phyloP scores from a whole-genome alignment of 2,888 invertebrate genomes.

The Mellilla xanthometata region DNA sequence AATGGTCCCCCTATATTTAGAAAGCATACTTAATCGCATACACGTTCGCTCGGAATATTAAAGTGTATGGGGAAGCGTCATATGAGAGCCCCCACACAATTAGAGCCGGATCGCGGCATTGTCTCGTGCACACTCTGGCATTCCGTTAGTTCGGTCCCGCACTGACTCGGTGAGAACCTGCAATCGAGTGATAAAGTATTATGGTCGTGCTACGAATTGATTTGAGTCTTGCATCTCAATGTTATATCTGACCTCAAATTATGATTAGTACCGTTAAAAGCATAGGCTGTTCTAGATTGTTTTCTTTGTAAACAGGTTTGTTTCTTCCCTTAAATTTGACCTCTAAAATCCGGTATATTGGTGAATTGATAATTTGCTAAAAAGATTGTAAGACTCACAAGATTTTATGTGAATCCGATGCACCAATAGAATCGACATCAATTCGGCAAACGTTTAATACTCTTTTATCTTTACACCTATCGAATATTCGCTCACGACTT shows the following conservation, averaged over 20 bases:
- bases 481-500: constrained; percentile 39
- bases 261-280: too few relatives aligned
- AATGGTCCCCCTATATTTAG: constrained; percentile 72
- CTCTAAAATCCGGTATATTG: too few relatives aligned
- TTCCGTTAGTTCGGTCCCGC: constrained; percentile 50
- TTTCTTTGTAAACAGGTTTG: too few relatives aligned
- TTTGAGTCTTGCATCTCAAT: too few relatives aligned
- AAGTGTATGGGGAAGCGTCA: constrained; percentile 76
- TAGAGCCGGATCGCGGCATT: constrained; percentile 60
- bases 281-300: too few relatives aligned
- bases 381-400: too few relatives aligned
- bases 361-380: too few relatives aligned
- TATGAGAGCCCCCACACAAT: constrained; percentile 71
- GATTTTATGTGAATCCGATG: too few relatives aligned
- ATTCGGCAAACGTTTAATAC: constrained; percentile 39
- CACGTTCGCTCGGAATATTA: constrained; percentile 75
- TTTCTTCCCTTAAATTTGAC: too few relatives aligned
- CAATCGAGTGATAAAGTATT: constrained; percentile 39
- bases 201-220: background rate
- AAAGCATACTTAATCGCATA: constrained; percentile 76
- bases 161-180: constrained; percentile 31
- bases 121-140: constrained; percentile 52
- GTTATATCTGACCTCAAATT: too few relatives aligned
- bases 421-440: constrained; percentile 5
- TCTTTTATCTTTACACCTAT: constrained; percentile 43